A percentile compares a stretch with the other conserved stretches of the same genome.
Conservation (phyloP, 2,113 vertebrate genomes). For the Cettia cetti region DNA sequence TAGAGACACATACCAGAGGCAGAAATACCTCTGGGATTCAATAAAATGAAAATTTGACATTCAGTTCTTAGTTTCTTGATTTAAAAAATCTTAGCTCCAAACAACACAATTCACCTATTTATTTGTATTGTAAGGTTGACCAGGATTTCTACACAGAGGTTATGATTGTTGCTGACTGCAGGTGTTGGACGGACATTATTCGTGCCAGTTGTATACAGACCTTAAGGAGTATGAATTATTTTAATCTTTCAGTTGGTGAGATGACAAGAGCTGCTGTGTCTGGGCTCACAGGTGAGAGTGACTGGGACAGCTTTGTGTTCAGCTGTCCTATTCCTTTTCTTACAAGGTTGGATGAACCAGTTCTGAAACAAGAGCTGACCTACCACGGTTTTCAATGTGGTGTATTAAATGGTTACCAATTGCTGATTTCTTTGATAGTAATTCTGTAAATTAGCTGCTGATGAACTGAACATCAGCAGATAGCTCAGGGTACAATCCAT, state of each 20-base stretch:
- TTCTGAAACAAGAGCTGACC: background rate
- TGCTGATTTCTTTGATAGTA: background rate
- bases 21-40: background rate
- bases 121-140: background rate
- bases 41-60: background rate
- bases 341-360: background rate
- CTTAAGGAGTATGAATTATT: background rate
- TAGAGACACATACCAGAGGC: background rate
- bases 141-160: background rate
- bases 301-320: background rate
- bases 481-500: background rate
- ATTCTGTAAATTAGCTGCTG: background rate
- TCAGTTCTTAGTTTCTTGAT: background rate
- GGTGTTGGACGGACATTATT: background rate
- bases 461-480: background rate
- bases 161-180: background rate
- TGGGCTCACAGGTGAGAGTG: background rate
- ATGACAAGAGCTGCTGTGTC: background rate
- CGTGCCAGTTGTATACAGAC: background rate
- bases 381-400: background rate
- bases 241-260: background rate
- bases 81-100: background rate
- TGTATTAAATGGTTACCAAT: background rate
- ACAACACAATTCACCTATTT: background rate
- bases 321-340: background rate